Base-by-base conservation (phyloP, 2,113 vertebrate species). In the Empidonax alnorum region DNA sequence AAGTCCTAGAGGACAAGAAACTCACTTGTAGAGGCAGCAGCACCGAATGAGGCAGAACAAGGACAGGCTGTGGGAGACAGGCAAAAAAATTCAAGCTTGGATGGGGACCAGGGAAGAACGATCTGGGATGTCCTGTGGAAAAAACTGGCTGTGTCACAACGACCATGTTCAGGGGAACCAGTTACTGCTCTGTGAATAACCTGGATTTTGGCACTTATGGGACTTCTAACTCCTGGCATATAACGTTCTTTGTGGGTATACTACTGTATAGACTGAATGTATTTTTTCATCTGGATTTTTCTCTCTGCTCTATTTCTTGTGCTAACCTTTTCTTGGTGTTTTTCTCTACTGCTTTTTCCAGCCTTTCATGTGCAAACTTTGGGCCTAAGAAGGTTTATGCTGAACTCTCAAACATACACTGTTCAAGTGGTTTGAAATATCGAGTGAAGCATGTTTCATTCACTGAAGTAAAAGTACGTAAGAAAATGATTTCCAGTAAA, bases 221-320 rank as follows among this genome's bases (percentile, higher is more conserved):
- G 31, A 30, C 46, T 86, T 86, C 28, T 41, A 83, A 42, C 83
- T 94, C 23, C 66, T 81, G 90, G 46, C 56, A 66, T 84, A 33
- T 81, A 78, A 58, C 42, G 30, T 63, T 75, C 42, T 93, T 67
- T 93, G 39, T 90, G 73, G 53, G 14, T 80, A 63, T 93, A 74
- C 77, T 53, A 67, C 65, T 65, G 47, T 89, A 75, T 63, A 71
- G 73, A 55, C 50, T 81, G 68, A 89, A 90, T 47, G 39, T 80
- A 84, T 93, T 41, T 92, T 95, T 92, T 84, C 52, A 89, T 74
- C 56, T 87, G 89, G 49, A 84, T 84, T 94, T 94, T 87, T 93
- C 80, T 93, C 83, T 93, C 80, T 89, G 86, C 80, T 86, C 76
- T 95, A 33, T 95, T 96, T 95, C 83, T 89, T 93, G 59, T 75